Evolutionary conservation across 2,888 invertebrate genomes (phyloP).

Genomic region (Aspidiotus rigidus): DNA sequence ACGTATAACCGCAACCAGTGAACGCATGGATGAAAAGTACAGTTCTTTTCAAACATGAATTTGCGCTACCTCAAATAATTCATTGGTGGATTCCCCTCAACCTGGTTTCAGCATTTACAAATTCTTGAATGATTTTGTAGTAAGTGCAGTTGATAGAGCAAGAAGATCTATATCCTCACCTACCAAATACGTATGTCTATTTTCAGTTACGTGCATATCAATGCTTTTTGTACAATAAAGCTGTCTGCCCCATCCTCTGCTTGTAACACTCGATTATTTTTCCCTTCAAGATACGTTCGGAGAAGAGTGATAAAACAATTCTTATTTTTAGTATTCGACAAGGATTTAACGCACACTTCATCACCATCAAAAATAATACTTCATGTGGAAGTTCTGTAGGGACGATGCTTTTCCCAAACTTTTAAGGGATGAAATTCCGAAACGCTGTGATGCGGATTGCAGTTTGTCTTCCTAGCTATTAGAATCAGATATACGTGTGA

Average conservation of each 20-base stretch:
- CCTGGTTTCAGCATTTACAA: background rate
- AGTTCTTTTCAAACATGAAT: too few relatives aligned
- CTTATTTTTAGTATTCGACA: conserved; percentile 38
- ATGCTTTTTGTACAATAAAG: conserved; percentile 35
- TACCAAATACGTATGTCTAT: conserved; percentile 32
- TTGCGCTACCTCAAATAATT: too few relatives aligned
- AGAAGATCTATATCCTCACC: conserved; percentile 40
- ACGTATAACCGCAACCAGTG: background rate
- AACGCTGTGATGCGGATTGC: too few relatives aligned
- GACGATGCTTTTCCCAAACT: conserved; percentile 18
- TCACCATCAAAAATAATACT: conserved; percentile 29
- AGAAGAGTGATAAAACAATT: conserved; percentile 38
- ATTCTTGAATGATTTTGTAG: background rate
- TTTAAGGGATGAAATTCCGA: too few relatives aligned
- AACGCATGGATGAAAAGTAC: background rate
- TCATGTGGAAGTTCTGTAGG: conserved; percentile 23
- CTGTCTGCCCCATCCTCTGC: conserved; percentile 38
- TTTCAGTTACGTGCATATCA: conserved; percentile 1
- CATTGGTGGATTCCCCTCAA: too few relatives aligned
- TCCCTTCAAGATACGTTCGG: conserved; percentile 32
- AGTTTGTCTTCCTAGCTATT: too few relatives aligned
- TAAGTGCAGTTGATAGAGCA: conserved; percentile 35
- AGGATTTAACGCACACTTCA: conserved; percentile 38
- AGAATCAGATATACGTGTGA: too few relatives aligned
- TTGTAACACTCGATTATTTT: conserved; percentile 36